Evolutionary conservation across 2,888 invertebrate genomes (phyloP), one percentile per base, ranked within the genome.

Genomic region (Theodoxus fluviatilis): DNA sequence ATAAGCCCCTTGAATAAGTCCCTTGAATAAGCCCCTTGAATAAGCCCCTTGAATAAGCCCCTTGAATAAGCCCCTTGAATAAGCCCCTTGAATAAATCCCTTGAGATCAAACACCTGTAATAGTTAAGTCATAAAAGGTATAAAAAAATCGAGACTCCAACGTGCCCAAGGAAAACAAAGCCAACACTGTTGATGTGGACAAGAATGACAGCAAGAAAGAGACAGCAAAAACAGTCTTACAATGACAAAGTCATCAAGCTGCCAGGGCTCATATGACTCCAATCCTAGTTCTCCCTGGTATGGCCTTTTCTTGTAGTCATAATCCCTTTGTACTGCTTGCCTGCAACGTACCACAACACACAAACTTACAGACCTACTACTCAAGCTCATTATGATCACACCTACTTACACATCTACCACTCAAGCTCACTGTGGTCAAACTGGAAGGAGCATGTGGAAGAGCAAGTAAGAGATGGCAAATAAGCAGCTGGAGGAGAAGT

Each of bases 271-370:
- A 65, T 84, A 84, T 25, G 80, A 79, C 3, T 79, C 76, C 12
- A 81, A 71, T 4, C 82, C 84, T 12, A 83, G 78, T 64, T 83
- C 81, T 40, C 83, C 83, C 52, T 77, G 76, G 73, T 84, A 84
- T 0, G 84, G 83, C 52, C 76, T 78, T 63, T 73, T 73, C 66
- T 78, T 81, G n/a, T 69, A 74, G n/a, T 78, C 72, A 59, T 81
- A 81, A 52, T 82, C 81, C 18, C 75, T 68, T 61, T 80, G 74
- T 28, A 81, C 67, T 38, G 76, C 74, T 49, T 78, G 77, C 71
- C 82, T 82, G 78, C 2, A 73, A 75, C 1, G 33, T 22, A 71
- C 49, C 55, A 9, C 37, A 0, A 22, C 28, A 3, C 9, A 38
- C n/a, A 9, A 40, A 40, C 9, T 18, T 57, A 28, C 18, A 61